phyloP scores from a whole-genome alignment of 35 echinoderm and acorn worm species.

The Diadema setosum region DNA sequence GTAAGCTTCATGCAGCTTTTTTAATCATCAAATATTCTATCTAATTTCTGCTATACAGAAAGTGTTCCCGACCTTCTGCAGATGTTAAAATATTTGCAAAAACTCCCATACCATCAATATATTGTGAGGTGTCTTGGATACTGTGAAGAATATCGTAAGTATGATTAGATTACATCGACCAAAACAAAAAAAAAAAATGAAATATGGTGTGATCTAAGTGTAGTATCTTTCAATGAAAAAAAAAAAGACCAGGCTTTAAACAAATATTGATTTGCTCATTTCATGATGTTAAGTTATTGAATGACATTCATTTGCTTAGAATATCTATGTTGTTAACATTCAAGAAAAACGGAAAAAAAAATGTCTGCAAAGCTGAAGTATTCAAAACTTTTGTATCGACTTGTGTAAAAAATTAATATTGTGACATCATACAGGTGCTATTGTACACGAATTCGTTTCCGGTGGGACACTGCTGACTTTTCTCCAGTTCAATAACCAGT shows the following conservation, averaged over 20 bases:
- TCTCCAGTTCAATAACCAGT: neutral
- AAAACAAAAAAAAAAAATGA: no score
- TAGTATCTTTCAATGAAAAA: no score
- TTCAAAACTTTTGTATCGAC: neutral
- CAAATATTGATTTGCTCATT: neutral
- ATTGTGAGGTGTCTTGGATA: neutral
- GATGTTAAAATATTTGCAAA: no score
- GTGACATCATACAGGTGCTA: neutral
- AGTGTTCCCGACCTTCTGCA: no score
- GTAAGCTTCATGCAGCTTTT: no score
- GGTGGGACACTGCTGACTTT: neutral
- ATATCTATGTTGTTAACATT: neutral
- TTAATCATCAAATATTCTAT: no score
- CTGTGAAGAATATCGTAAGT: neutral
- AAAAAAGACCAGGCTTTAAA: no score
- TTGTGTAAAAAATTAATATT: neutral
- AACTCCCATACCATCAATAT: neutral
- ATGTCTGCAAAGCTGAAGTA: neutral
- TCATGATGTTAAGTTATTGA: neutral
- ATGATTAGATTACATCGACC: no score
- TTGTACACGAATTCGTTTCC: neutral
- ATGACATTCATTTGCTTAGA: neutral
- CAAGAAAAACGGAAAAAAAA: neutral
- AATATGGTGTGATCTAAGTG: no score
- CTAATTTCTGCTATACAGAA: no score